Conservation (phyloP, 1,140 invertebrate species). For the Rhagoletis pomonella region DNA sequence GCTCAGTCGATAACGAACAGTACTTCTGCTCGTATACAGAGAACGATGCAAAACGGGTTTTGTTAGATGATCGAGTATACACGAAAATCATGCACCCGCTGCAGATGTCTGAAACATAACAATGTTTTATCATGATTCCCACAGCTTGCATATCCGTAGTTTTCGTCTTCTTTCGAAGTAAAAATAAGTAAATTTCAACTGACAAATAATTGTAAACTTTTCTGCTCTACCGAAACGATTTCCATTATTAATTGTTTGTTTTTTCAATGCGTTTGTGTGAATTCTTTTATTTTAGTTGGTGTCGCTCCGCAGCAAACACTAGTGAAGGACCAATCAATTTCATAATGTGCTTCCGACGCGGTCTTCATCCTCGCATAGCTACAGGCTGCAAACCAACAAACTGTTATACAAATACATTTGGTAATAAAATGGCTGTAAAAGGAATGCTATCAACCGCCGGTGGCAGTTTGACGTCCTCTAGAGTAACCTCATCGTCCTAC, state of each 20-base stretch:
- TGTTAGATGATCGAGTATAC: no score
- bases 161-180: neutral
- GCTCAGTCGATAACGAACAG: no score
- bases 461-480: conserved; percentile 34
- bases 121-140: neutral
- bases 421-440: conserved; percentile 46
- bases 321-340: conserved; percentile 31
- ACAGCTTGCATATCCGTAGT: neutral
- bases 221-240: conserved; percentile 1
- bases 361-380: conserved; percentile 6
- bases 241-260: conserved; percentile 33
- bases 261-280: neutral
- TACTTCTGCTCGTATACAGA: no score
- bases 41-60: no score
- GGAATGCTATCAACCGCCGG: neutral
- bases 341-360: conserved; percentile 34
- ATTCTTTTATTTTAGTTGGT: neutral
- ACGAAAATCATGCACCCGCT: no score
- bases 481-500: conserved; percentile 1
- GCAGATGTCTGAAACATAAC: no score
- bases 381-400: neutral
- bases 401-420: conserved; percentile 9
- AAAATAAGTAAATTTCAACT: conserved; percentile 15
- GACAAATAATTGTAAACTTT: conserved; percentile 44
- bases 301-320: conserved; percentile 1